Evolutionary conservation across 2,888 invertebrate genomes (phyloP).

Genomic region (Agrotis puta): DNA sequence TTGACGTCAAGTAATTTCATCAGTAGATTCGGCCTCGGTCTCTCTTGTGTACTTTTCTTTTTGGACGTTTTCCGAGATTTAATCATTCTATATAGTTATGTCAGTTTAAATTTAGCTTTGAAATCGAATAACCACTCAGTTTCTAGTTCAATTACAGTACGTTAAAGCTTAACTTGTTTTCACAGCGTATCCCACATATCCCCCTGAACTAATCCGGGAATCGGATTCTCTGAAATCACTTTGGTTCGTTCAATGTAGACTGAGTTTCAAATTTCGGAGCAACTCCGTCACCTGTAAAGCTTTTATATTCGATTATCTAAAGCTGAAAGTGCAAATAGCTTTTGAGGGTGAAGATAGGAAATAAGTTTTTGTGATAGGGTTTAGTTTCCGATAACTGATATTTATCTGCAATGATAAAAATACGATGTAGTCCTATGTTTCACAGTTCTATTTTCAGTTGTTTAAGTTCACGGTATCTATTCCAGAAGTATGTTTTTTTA

Average conservation of each 20-base stretch:
- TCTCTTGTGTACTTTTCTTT: conserved; percentile 25
- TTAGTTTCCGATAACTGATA: background rate
- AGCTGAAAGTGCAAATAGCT: conserved; percentile 57
- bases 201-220: conserved; percentile 47
- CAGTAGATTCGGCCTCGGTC: background rate
- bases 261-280: conserved; percentile 55
- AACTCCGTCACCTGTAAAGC: conserved; percentile 58
- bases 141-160: conserved; percentile 13
- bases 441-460: too few relatives aligned
- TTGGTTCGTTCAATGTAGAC: conserved; percentile 47
- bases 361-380: conserved; percentile 18
- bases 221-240: conserved; percentile 61
- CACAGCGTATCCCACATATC: conserved; percentile 34
- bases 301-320: conserved; percentile 60
- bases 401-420: background rate
- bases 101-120: conserved; percentile 6
- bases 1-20: conserved; percentile 29
- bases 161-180: conserved; percentile 35
- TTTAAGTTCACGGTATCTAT: too few relatives aligned
- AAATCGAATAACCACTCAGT: conserved; percentile 25
- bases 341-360: conserved; percentile 26
- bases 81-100: conserved; percentile 18
- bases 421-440: background rate
- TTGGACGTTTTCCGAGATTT: conserved; percentile 16
- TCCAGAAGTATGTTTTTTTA: too few relatives aligned